Conservation (phyloP, 2,797 vertebrate genomes). For the Prionace glauca region DNA sequence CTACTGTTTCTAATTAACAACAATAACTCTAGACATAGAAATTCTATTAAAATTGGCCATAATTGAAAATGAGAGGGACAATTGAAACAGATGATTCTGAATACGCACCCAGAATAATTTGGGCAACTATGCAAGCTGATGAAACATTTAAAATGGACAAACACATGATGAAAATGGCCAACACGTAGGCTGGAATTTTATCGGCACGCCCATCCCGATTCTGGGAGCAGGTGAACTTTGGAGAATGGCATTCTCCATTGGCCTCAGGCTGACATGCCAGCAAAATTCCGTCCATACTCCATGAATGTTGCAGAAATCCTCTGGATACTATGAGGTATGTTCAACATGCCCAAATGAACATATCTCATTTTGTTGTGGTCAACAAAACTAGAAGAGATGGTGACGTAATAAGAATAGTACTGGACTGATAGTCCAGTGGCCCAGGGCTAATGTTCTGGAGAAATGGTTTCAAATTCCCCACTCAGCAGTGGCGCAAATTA, state of each 20-base stretch:
- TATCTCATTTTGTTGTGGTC: too few relatives aligned
- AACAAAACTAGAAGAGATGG: too few relatives aligned
- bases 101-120: neutral
- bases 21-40: neutral
- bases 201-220: too few relatives aligned
- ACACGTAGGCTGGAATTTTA: neutral
- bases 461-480: too few relatives aligned
- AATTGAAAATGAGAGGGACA: neutral
- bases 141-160: neutral
- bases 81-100: neutral
- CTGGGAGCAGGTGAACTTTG: too few relatives aligned
- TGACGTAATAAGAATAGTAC: too few relatives aligned
- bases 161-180: neutral
- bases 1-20: neutral
- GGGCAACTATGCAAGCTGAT: neutral
- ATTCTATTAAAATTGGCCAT: neutral
- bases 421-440: too few relatives aligned
- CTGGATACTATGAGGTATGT: neutral
- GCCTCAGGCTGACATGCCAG: too few relatives aligned
- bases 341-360: neutral
- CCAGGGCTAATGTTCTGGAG: too few relatives aligned
- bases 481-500: too few relatives aligned
- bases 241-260: too few relatives aligned
- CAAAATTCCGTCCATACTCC: neutral
- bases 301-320: neutral